These are phyloP conservation scores for Anseranas semipalmata DNA, from an alignment of 2,113 vertebrate species.

Conservation along the genomic window DNA sequence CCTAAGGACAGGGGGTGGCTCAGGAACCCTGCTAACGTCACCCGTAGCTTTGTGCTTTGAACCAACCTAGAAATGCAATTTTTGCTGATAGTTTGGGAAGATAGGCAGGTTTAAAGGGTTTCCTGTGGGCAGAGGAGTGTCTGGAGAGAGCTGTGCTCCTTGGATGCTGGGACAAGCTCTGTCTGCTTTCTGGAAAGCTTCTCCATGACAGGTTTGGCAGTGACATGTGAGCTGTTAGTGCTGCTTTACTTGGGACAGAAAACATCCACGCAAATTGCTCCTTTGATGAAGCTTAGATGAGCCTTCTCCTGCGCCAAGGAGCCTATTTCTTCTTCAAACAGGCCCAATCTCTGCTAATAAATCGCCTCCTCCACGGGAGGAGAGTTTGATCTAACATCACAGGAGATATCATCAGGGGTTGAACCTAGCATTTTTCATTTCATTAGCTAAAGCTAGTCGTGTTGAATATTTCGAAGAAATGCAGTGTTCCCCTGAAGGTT, in stretches of 20 bases:
- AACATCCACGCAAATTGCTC: neutral
- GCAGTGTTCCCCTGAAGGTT: neutral
- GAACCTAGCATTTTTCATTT: neutral
- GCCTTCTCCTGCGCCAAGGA: neutral
- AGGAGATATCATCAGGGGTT: neutral
- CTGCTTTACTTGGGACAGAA: neutral
- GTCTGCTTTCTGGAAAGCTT: neutral
- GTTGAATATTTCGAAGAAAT: neutral
- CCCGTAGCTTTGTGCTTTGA: neutral
- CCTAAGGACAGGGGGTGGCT: neutral
- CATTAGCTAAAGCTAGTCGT: neutral
- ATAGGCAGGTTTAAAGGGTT: neutral
- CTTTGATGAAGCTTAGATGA: neutral
- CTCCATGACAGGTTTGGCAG: neutral
- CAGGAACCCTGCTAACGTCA: neutral
- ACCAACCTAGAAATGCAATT: neutral
- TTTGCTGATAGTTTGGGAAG: neutral
- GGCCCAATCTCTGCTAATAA: constrained; percentile 1
- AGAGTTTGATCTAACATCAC: constrained; percentile 5
- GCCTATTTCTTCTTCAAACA: neutral
- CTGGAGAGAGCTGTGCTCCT: neutral
- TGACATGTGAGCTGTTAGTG: neutral
- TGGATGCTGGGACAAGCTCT: accelerated
- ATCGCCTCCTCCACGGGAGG: neutral
- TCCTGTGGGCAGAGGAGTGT: neutral